Evolutionary conservation across 1,140 invertebrate genomes (phyloP).

Genomic region (Holcopasites calliopsidis): DNA sequence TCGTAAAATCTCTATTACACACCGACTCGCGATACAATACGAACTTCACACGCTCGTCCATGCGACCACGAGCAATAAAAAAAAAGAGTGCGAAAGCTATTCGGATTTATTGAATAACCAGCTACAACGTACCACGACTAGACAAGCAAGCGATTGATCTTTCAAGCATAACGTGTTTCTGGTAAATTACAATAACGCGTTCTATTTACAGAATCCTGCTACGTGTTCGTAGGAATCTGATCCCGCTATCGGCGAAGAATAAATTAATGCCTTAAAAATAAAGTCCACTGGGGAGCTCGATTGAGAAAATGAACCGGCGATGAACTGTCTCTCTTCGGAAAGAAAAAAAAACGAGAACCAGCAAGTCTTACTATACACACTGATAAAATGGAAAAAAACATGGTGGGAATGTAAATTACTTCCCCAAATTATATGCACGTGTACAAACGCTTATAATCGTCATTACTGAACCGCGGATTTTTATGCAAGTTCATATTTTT

Average conservation of each 20-base stretch:
- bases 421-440: not conserved
- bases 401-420: not conserved
- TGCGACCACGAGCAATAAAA: conserved; percentile 8
- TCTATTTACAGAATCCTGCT: conserved; percentile 50
- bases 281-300: not conserved
- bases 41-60: not conserved
- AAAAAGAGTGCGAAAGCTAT: conserved; percentile 6
- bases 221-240: conserved; percentile 2
- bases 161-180: conserved; percentile 52
- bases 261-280: conserved; percentile 63
- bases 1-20: conserved; percentile 29
- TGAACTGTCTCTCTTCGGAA: not conserved
- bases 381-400: no score
- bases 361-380: not conserved
- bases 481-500: no score
- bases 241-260: conserved; percentile 48
- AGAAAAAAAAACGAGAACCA: not conserved
- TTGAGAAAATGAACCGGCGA: not conserved
- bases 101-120: conserved; percentile 35
- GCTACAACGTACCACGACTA: conserved; percentile 72
- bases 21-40: conserved; percentile 17
- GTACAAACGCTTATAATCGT: conserved; percentile 6
- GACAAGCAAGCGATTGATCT: conserved; percentile 70
- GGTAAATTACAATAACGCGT: conserved; percentile 34
- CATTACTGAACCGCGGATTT: no score